Evolutionary conservation across 2,797 vertebrate genomes (phyloP), one percentile per base, ranked within the genome.

Genomic region (Scomberomorus guttatus): DNA sequence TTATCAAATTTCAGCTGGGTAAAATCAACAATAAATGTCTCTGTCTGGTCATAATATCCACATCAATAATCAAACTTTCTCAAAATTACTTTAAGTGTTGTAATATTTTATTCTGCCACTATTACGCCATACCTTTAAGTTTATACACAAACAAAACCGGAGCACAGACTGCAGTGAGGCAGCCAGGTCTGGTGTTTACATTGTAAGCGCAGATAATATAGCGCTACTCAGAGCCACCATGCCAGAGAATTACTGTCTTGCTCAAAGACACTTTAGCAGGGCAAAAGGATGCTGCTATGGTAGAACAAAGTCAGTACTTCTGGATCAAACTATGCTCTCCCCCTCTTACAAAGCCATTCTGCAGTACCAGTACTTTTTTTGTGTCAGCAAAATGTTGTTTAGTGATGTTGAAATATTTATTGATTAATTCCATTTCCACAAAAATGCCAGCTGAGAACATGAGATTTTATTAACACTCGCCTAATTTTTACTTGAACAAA

Each of bases 341-440:
- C 24, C 20, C 17, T 42, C 62, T 65, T 48, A 64, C 9, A 50
- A 60, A 82, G 70, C 2, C 42, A 46, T 27, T 69, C n/a, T 48
- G 27, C 80, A 56, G 15, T 3, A 52, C 55, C 50, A 20, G 10
- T n/a, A n/a, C n/a, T n/a, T n/a, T n/a, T n/a, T 75, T 32, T 61
- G 1, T 29, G 78, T 63, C 48, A 77, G 56, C 25, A 67, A 65
- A 75, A 69, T 65, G 62, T 17, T 59, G 67, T 50, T 57, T 57
- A 58, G 22, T 72, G 32, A 64, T 63, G 27, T 24, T 80, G 46
- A 87, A 86, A 67, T 69, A 77, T 73, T 34, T 50, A 79, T 56
- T 32, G 13, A 5, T 61, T 78, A 20, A 51, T 83, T 75, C 34
- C 1, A 65, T 80, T 70, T 79, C 50, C 25, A 58, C 15, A 34